Conservation (phyloP, 2,888 invertebrate species). For the Synergus gifuensis region DNA sequence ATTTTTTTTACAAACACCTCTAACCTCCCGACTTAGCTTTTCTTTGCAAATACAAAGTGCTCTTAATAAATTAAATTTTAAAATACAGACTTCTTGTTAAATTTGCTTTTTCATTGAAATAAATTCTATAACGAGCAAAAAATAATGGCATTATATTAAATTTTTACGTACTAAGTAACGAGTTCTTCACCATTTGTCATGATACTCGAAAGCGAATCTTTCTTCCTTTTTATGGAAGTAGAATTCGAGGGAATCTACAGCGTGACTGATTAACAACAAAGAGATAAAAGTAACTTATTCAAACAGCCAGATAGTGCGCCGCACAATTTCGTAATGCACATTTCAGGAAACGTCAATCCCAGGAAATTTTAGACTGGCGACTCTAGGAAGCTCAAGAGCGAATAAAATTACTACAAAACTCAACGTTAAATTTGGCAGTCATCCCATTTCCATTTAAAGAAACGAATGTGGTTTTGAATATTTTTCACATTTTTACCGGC, state of each 20-base stretch:
- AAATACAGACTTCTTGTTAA: too few species aligned
- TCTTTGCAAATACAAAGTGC: too few species aligned
- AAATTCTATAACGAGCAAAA: too few species aligned
- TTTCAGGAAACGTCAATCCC: constrained; percentile 28
- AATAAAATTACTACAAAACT: constrained; percentile 35
- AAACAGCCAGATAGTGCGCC: background rate
- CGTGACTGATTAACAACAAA: constrained; percentile 17
- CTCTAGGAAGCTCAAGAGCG: constrained; percentile 5
- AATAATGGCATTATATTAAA: too few species aligned
- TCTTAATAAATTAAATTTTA: too few species aligned
- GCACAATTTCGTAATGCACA: constrained; percentile 46
- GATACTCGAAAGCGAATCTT: background rate
- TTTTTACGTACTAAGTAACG: too few species aligned
- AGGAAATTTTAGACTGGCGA: constrained; percentile 35
- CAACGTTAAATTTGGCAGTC: constrained; percentile 32
- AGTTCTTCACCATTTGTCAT: background rate
- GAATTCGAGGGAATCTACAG: background rate
- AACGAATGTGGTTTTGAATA: constrained; percentile 24
- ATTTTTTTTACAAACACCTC: background rate
- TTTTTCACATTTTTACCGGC: background rate
- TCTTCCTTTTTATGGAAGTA: background rate
- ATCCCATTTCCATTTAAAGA: constrained; percentile 10
- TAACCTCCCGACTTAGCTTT: background rate
- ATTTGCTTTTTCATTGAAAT: too few species aligned
- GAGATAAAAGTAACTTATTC: constrained; percentile 31